phyloP scores from a whole-genome alignment of 2,797 vertebrate species.

The Anguilla obscura region DNA sequence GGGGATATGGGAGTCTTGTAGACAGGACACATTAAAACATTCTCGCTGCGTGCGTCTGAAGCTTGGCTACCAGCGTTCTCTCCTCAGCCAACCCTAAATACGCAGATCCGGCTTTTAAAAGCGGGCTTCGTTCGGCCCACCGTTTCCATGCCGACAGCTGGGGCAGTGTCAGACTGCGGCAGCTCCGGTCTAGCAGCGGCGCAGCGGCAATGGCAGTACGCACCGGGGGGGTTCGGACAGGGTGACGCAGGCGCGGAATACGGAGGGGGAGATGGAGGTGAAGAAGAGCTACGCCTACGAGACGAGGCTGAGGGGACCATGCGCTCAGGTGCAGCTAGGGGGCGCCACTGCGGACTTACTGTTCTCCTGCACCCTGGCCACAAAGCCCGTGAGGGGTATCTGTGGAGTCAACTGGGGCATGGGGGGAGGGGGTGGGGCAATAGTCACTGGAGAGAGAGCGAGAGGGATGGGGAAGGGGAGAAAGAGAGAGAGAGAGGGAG shows the following conservation, averaged over 20 bases:
- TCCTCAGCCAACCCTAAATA: neutral
- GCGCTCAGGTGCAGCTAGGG: neutral
- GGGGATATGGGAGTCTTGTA: neutral
- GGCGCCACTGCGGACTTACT: conserved; percentile 79
- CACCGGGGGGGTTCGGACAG: neutral
- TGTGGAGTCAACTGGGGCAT: conserved; percentile 95
- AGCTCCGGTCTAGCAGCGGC: neutral
- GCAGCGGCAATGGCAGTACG: conserved; percentile 14
- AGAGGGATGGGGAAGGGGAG: conserved; percentile 21
- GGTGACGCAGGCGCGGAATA: neutral
- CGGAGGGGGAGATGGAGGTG: neutral
- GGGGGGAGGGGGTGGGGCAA: conserved; percentile 85
- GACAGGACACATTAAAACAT: neutral
- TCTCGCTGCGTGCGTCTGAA: neutral
- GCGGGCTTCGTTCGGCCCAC: neutral
- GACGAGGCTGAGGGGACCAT: neutral
- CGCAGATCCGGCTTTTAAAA: neutral
- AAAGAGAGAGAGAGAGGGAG: neutral
- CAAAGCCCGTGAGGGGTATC: conserved; percentile 96
- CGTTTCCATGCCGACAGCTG: conserved; percentile 11
- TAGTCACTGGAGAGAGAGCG: conserved; percentile 39
- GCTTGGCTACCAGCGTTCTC: neutral
- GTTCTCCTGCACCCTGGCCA: conserved; percentile 96
- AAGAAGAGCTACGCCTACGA: neutral
- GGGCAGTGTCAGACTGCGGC: neutral